These are phyloP conservation scores for Aphaenogaster floridana DNA, from an alignment of 1,140 invertebrate genomes.

Conservation along the genomic window DNA sequence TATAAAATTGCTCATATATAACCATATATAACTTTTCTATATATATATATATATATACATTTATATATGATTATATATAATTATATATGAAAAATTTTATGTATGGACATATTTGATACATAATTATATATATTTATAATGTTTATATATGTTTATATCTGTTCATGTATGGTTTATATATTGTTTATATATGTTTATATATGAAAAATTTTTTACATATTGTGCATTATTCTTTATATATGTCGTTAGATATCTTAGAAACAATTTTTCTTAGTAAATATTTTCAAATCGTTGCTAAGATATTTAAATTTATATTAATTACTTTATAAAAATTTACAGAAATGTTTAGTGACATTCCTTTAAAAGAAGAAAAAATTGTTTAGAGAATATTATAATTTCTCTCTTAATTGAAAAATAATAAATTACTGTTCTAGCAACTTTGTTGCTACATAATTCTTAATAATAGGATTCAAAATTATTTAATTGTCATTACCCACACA, in stretches of 20 bases:
- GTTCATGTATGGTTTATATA: no score
- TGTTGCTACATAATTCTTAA: neutral
- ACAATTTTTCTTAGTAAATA: neutral
- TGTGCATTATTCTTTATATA: neutral
- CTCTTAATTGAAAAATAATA: neutral
- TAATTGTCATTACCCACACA: neutral
- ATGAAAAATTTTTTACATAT: neutral
- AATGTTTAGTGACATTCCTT: neutral
- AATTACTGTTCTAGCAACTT: neutral
- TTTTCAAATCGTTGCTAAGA: neutral
- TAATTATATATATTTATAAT: no score
- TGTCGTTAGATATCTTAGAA: neutral
- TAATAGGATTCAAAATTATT: slow-evolving; percentile 11
- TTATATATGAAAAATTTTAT: no score
- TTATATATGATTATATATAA: no score
- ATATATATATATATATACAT: no score
- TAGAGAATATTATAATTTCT: neutral
- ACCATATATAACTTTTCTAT: no score
- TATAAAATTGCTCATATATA: no score
- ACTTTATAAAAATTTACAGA: slow-evolving; percentile 10
- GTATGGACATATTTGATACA: no score
- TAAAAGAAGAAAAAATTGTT: neutral
- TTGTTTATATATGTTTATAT: no score
- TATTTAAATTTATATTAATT: slow-evolving; percentile 4
- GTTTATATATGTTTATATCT: no score